Conservation (phyloP, 2,797 vertebrate species). For the Lithobates sylvaticus region DNA sequence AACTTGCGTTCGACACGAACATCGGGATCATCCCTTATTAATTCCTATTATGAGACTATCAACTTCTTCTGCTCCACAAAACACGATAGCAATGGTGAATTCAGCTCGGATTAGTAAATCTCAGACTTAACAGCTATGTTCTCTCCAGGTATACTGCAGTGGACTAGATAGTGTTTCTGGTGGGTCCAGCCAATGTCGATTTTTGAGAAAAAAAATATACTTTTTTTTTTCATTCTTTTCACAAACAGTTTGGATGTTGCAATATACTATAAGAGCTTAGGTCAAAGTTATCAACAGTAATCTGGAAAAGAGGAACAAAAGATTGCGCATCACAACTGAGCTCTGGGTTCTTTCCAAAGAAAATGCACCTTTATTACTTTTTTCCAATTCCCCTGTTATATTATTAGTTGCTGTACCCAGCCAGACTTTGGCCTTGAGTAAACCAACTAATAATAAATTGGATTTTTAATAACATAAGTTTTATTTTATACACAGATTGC, state of each 20-base stretch:
- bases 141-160: constrained; percentile 8
- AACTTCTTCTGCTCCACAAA: neutral
- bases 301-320: neutral
- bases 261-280: neutral
- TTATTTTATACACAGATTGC: too few species aligned
- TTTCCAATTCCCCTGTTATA: too few species aligned
- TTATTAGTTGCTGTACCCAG: too few species aligned
- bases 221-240: neutral
- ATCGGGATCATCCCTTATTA: too few species aligned
- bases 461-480: too few species aligned
- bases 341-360: neutral
- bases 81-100: neutral
- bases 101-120: constrained; percentile 9
- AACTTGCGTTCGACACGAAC: too few species aligned
- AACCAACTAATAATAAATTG: too few species aligned
- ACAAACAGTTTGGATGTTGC: neutral
- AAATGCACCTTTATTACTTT: neutral
- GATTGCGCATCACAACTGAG: neutral
- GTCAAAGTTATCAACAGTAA: neutral
- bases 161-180: constrained; percentile 22
- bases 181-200: constrained; percentile 20
- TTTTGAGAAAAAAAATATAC: neutral
- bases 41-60: neutral
- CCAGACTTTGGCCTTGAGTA: too few species aligned
- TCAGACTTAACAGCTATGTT: neutral